Evolutionary conservation across 1,140 invertebrate genomes (phyloP).

Genomic region (Drosophila paulistorum): DNA sequence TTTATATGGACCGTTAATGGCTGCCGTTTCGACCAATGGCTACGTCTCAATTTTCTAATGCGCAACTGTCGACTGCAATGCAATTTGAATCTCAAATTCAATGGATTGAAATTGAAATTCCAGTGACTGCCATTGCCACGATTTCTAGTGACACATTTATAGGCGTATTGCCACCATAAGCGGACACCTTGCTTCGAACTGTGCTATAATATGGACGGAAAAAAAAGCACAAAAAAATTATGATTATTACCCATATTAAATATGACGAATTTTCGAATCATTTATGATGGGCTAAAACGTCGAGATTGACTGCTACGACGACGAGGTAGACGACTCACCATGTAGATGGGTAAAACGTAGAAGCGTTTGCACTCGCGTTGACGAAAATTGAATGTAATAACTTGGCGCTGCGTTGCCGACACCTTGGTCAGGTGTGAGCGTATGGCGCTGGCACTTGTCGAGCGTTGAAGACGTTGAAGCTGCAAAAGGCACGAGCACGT

Average conservation of each 20-base stretch:
- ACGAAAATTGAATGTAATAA: constrained; percentile 72
- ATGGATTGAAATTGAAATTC: constrained; percentile 55
- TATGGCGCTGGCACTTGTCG: constrained; percentile 68
- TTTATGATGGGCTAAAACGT: constrained; percentile 23
- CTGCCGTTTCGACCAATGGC: constrained; percentile 52
- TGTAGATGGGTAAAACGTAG: constrained; percentile 71
- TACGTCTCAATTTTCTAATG: constrained; percentile 60
- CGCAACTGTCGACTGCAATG: constrained; percentile 68
- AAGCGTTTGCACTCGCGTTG: constrained; percentile 68
- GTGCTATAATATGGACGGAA: constrained; percentile 45
- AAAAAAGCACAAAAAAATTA: not conserved
- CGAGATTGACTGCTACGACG: not conserved
- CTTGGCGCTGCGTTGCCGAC: constrained; percentile 64
- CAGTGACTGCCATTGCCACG: constrained; percentile 16
- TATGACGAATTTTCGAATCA: constrained; percentile 20
- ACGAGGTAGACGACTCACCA: constrained; percentile 57
- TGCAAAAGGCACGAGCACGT: constrained; percentile 48
- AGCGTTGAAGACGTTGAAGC: constrained; percentile 59
- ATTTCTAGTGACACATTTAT: constrained; percentile 66
- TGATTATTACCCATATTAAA: constrained; percentile 54
- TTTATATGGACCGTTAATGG: constrained; percentile 61
- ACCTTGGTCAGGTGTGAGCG: constrained; percentile 74
- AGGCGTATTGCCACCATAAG: constrained; percentile 74
- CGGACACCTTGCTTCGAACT: constrained; percentile 69
- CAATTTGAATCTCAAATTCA: constrained; percentile 63